phyloP scores from a whole-genome alignment of 2,113 vertebrate species.

The Corvus hawaiiensis region DNA sequence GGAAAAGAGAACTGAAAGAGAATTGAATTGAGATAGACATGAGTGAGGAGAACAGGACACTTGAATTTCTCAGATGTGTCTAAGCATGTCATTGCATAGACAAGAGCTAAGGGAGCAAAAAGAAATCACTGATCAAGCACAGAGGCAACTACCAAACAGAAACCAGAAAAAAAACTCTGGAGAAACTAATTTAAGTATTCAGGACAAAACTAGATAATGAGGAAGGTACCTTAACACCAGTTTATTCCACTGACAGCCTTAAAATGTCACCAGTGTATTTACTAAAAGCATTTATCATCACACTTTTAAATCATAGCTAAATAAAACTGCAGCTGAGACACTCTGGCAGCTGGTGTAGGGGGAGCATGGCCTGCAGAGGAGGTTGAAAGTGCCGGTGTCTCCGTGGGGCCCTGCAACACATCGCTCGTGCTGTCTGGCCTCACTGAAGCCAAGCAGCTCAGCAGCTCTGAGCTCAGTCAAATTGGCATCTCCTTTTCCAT shows the following conservation, averaged over 20 bases:
- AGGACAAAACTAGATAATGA: not conserved
- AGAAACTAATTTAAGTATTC: not conserved
- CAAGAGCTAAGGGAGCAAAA: not conserved
- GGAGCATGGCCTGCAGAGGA: not conserved
- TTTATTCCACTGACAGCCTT: not conserved
- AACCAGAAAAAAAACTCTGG: not conserved
- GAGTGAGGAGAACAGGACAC: constrained; percentile 19
- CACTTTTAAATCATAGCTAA: not conserved
- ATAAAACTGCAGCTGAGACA: fast-evolving
- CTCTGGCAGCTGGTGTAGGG: not conserved
- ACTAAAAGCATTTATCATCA: not conserved
- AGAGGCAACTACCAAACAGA: not conserved
- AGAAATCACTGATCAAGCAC: constrained; percentile 1
- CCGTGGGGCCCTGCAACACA: fast-evolving
- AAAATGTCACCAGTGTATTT: not conserved
- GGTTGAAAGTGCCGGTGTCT: not conserved
- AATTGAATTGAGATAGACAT: constrained; percentile 37
- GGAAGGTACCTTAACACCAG: not conserved
- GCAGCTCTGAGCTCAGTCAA: not conserved
- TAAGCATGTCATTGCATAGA: constrained; percentile 26
- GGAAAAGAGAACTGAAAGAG: constrained; percentile 46
- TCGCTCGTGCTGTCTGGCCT: fast-evolving
- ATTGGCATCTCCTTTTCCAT: fast-evolving
- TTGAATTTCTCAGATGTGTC: constrained; percentile 45
- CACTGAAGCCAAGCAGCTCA: not conserved